phyloP scores from a whole-genome alignment of 2,113 vertebrate species.

The Argyrosomus japonicus region DNA sequence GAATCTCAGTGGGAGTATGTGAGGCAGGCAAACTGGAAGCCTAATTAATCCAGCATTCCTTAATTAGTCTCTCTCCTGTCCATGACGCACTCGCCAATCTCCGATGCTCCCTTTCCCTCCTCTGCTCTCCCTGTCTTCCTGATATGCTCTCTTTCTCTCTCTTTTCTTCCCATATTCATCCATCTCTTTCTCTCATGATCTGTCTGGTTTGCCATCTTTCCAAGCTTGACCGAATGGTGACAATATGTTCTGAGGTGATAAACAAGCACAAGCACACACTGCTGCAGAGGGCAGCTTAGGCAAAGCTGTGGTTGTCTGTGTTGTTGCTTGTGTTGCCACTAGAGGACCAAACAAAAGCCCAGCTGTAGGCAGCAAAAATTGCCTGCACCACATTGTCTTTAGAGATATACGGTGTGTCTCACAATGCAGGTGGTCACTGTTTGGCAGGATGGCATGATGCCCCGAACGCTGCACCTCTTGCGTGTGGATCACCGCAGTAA shows the following conservation, averaged over 20 bases:
- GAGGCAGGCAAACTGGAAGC: conserved; percentile 75
- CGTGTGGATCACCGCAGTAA: conserved; percentile 54
- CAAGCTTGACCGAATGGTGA: conserved; percentile 55
- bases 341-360: conserved; percentile 77
- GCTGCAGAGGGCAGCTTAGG: conserved; percentile 72
- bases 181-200: conserved; percentile 14
- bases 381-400: conserved; percentile 62
- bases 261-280: conserved; percentile 71
- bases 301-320: conserved; percentile 61
- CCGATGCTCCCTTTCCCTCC: conserved; percentile 36
- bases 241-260: conserved; percentile 83
- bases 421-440: conserved; percentile 73
- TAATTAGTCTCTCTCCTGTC: conserved; percentile 79
- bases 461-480: conserved; percentile 38
- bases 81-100: conserved; percentile 69
- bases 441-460: conserved; percentile 54
- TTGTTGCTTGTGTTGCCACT: conserved; percentile 53
- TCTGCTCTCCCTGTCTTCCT: conserved; percentile 23
- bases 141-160: conserved; percentile 7
- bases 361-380: conserved; percentile 68
- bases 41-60: conserved; percentile 82
- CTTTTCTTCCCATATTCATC: background rate
- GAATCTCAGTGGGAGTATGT: conserved; percentile 74
- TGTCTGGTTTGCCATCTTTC: conserved; percentile 63
- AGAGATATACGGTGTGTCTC: conserved; percentile 52